A percentile compares a stretch with the other conserved stretches of the same genome.
Conservation (phyloP, 2,113 vertebrate genomes). For the Trogon surrucura region DNA sequence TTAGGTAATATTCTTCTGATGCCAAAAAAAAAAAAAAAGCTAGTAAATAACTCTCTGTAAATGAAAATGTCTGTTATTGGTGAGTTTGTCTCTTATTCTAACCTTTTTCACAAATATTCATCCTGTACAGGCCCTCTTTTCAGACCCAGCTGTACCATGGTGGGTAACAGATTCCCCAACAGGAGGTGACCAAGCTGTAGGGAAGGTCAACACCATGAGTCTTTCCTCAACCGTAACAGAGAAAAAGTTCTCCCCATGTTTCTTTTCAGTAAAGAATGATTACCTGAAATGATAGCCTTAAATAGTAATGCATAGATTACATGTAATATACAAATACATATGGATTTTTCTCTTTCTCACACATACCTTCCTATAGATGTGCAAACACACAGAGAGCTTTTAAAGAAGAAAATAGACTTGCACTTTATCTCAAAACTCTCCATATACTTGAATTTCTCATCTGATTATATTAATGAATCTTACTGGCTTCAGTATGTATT, state of each 20-base stretch:
- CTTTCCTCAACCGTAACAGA: not conserved
- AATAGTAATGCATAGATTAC: not conserved
- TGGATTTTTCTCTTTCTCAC: not conserved
- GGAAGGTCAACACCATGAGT: not conserved
- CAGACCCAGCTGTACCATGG: not conserved
- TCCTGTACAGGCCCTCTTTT: not conserved
- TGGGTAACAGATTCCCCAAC: not conserved
- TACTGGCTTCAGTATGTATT: not conserved
- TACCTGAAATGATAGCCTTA: not conserved
- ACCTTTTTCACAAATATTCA: not conserved
- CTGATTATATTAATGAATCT: not conserved
- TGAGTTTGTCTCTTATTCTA: not conserved
- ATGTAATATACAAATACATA: not conserved
- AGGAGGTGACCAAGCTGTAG: not conserved
- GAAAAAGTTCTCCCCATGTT: not conserved
- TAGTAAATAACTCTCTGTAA: not conserved
- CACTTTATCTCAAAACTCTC: not conserved
- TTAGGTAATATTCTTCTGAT: not conserved
- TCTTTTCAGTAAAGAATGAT: not conserved
- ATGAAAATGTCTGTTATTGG: not conserved
- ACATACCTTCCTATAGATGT: not conserved
- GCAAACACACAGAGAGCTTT: not conserved
- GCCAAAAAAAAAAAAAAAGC: not conserved
- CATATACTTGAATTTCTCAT: not conserved
- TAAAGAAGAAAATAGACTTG: not conserved